Conservation (phyloP, 35 echinoderm and acorn worm genomes). For the Ophioderma brevispina region DNA sequence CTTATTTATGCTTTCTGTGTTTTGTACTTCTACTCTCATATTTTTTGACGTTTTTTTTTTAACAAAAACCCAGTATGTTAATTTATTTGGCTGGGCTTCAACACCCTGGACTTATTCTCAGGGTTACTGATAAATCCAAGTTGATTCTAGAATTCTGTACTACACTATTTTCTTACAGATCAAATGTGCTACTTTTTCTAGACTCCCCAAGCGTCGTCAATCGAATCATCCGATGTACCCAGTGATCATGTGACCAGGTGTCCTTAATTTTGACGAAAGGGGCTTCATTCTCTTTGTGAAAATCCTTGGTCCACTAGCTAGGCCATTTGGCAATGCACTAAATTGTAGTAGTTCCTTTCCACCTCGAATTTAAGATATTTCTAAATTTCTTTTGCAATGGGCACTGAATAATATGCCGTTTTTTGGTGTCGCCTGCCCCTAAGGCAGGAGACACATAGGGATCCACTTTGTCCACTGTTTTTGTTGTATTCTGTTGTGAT, state of each 20-base stretch:
- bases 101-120: conserved; percentile 44
- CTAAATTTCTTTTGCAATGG: not conserved
- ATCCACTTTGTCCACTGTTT: too few relatives aligned
- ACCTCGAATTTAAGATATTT: conserved; percentile 1
- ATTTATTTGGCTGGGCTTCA: conserved; percentile 32
- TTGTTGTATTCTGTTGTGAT: too few relatives aligned
- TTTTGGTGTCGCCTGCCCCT: too few relatives aligned
- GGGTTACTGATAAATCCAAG: not conserved
- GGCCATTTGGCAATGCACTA: conserved; percentile 23
- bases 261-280: too few relatives aligned
- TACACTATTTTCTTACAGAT: too few relatives aligned
- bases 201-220: too few relatives aligned
- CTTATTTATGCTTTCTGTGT: conserved; percentile 47
- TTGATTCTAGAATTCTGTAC: too few relatives aligned
- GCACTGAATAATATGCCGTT: conserved; percentile 54
- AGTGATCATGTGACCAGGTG: too few relatives aligned
- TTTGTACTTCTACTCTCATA: conserved; percentile 40
- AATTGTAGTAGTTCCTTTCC: not conserved
- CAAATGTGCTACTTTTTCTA: too few relatives aligned
- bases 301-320: conserved; percentile 15
- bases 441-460: too few relatives aligned
- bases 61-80: conserved; percentile 54
- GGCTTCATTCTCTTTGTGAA: conserved; percentile 53
- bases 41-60: conserved; percentile 32
- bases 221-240: too few relatives aligned